Evolutionary conservation across 1,140 invertebrate genomes (phyloP), one percentile per base, ranked within the genome.

Genomic region (Magallana gigas): DNA sequence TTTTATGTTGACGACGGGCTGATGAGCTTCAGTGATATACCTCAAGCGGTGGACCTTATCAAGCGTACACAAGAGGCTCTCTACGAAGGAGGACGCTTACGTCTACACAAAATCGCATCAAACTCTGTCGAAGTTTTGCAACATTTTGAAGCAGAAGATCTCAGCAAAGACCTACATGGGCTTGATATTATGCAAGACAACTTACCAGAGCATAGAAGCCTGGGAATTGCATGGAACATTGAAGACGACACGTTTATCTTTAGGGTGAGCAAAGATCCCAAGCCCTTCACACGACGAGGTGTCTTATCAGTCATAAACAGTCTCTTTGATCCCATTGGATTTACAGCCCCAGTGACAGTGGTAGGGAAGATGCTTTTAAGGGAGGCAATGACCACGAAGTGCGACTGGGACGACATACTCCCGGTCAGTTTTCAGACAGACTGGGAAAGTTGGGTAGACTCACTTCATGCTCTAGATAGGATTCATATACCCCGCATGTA

Each of bases 341-440:
- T 91, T 76, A 84, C 88, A 48, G 57, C 87, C 14, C 91, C 90
- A 14, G 68, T 88, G n/a, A 62, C 90, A 23, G 60, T 91, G 14
- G 57, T 57, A 59, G 91, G 87, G 12, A 91, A 90, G 86, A 8
- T 84, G 14, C 36, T 91, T 23, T 80, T 91, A 9, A 36, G 71
- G 59, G 29, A 88, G 4, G 29, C 89, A 9, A 60, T 80, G 29
- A 16, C 62, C 7, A 23, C 57, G 8, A 48, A 23, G 1, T 29
- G 7, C 18, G 90, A 83, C 16, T 92, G 91, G 89, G 90, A 92
- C 56, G 87, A 85, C n/a, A 57, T 62, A 57, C 16, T 91, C 12
- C 83, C 89, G 14, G 85, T 86, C 12, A 7, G 14, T 12, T 64
- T 88, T 23, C 5, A 56, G 36, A 6, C 7, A 48, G 9, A 80